A percentile compares a stretch with the other conserved stretches of the same genome.
Conservation (phyloP, 2,113 vertebrate genomes). For the Misgurnus mizolepis region DNA sequence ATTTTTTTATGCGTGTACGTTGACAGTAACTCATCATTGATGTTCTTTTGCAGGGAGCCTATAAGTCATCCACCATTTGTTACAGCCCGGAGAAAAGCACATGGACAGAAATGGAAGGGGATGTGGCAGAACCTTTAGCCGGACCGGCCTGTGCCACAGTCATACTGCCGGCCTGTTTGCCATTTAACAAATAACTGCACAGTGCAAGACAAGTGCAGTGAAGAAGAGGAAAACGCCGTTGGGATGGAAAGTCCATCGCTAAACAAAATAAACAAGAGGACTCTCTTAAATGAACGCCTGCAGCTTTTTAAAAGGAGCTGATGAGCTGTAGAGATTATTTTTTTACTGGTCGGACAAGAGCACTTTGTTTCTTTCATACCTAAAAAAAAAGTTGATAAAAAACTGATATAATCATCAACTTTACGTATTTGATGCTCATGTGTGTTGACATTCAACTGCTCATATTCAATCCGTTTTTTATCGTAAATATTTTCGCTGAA, state of each 20-base stretch:
- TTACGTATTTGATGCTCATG: conserved; percentile 71
- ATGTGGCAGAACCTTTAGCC: conserved; percentile 95
- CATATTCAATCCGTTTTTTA: conserved; percentile 60
- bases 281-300: conserved; percentile 61
- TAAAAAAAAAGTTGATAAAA: conserved; percentile 57
- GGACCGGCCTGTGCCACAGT: conserved; percentile 94
- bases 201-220: background rate
- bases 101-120: conserved; percentile 97
- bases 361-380: conserved; percentile 77
- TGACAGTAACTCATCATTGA: background rate
- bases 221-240: conserved; percentile 42
- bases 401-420: conserved; percentile 57
- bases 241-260: conserved; percentile 66
- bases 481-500: conserved; percentile 72
- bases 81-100: conserved; percentile 96
- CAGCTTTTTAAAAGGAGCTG: conserved; percentile 62
- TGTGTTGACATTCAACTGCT: conserved; percentile 69
- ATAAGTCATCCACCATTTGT: conserved; percentile 99
- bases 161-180: conserved; percentile 91
- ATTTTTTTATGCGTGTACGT: no score
- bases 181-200: conserved; percentile 89
- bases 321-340: conserved; percentile 78
- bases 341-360: conserved; percentile 79
- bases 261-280: conserved; percentile 54
- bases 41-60: conserved; percentile 86